Evolutionary conservation across 2,797 vertebrate species (phyloP).

Genomic region (Mionectes olivaceus): DNA sequence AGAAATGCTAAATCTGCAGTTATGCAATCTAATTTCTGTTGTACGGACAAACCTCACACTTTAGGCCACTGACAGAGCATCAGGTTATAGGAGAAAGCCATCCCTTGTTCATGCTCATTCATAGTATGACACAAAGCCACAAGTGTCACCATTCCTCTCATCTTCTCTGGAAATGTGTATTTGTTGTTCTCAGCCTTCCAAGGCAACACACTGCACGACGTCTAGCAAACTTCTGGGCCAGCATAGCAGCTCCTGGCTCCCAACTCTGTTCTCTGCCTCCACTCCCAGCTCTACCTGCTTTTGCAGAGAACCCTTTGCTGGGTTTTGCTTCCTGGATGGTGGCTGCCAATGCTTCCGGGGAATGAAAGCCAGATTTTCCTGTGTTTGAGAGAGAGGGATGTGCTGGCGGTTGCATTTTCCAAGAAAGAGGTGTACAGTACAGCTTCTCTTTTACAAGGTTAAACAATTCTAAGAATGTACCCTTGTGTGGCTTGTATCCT

Average conservation of each 20-base stretch:
- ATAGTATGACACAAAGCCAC: not conserved
- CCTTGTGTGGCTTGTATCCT: conserved; percentile 46
- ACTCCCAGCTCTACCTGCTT: not conserved
- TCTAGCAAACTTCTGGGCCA: not conserved
- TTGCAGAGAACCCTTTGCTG: not conserved
- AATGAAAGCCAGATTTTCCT: conserved; percentile 39
- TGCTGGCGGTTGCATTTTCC: conserved; percentile 63
- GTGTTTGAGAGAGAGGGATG: conserved; percentile 14
- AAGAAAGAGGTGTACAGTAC: conserved; percentile 66
- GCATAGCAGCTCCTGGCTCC: not conserved
- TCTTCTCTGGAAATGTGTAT: fast-evolving
- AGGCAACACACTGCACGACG: not conserved
- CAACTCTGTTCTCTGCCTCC: not conserved
- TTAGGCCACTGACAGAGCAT: not conserved
- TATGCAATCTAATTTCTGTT: conserved; percentile 31
- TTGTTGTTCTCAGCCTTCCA: not conserved
- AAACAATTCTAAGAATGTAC: conserved; percentile 73
- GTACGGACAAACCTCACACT: not conserved
- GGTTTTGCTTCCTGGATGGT: conserved; percentile 33
- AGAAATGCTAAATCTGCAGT: conserved; percentile 25
- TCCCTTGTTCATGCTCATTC: not conserved
- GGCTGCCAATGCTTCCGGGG: conserved; percentile 40
- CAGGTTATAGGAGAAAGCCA: not conserved
- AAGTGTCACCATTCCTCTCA: not conserved
- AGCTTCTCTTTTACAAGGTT: conserved; percentile 55